These are phyloP conservation scores for Callithrix jacchus DNA, from an alignment of 2,113 vertebrate genomes.

Conservation along the genomic window DNA sequence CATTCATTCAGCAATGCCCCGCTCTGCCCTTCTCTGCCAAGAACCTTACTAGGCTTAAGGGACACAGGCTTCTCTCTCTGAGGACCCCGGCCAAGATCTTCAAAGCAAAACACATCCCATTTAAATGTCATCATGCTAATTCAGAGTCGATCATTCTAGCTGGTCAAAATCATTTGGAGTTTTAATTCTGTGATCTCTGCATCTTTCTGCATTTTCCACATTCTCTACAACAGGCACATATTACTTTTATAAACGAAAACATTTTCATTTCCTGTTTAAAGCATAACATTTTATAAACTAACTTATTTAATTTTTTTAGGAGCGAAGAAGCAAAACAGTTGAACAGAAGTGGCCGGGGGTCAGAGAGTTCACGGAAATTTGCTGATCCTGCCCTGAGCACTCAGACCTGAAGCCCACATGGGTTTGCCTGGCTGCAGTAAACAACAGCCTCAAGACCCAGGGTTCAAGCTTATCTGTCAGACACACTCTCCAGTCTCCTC, in stretches of 20 bases:
- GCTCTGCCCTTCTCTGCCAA: neutral
- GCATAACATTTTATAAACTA: neutral
- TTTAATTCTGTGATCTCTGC: neutral
- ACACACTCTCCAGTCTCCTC: too few relatives aligned
- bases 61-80: neutral
- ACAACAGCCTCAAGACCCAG: fast-evolving
- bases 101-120: neutral
- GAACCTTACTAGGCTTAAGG: neutral
- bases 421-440: neutral
- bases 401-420: neutral
- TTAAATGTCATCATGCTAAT: neutral
- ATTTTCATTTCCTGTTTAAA: neutral
- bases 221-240: neutral
- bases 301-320: neutral
- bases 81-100: neutral
- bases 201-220: neutral
- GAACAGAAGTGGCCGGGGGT: neutral
- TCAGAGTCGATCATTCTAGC: neutral
- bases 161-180: neutral
- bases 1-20: neutral
- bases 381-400: neutral
- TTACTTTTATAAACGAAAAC: neutral
- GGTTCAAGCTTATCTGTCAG: fast-evolving
- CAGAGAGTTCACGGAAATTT: neutral
- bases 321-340: neutral